Evolutionary conservation across 2,113 vertebrate species (phyloP).

Genomic region (Corythoichthys intestinalis): DNA sequence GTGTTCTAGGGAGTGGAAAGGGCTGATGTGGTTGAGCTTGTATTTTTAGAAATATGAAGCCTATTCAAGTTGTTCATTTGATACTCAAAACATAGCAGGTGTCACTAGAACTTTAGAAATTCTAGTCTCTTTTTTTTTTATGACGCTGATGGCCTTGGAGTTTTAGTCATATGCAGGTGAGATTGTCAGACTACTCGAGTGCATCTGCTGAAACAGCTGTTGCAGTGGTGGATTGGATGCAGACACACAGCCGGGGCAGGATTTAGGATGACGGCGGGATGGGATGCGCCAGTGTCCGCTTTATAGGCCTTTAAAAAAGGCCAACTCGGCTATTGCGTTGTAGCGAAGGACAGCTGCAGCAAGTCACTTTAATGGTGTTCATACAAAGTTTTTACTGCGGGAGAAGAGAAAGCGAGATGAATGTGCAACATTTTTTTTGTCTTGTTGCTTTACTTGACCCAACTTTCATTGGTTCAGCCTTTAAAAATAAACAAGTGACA

Average conservation of each 20-base stretch:
- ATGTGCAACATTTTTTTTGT: constrained; percentile 1
- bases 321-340: constrained; percentile 3
- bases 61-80: neutral
- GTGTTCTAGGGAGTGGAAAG: constrained; percentile 14
- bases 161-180: neutral
- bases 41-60: constrained; percentile 4
- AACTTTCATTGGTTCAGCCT: neutral
- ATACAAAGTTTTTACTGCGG: constrained; percentile 19
- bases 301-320: constrained; percentile 18
- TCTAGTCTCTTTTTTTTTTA: no score
- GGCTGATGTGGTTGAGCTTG: constrained; percentile 4
- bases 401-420: constrained; percentile 23
- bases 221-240: constrained; percentile 35
- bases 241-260: constrained; percentile 11
- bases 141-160: no score
- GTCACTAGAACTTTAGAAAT: neutral
- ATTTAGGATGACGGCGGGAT: constrained; percentile 20
- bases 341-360: constrained; percentile 22
- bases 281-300: constrained; percentile 7
- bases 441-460: neutral
- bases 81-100: neutral
- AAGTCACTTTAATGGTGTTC: constrained; percentile 23
- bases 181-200: constrained; percentile 14
- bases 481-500: neutral
- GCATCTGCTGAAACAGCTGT: constrained; percentile 37